These are phyloP conservation scores for Parus major DNA, from an alignment of 2,113 vertebrate genomes.

Conservation along the genomic window DNA sequence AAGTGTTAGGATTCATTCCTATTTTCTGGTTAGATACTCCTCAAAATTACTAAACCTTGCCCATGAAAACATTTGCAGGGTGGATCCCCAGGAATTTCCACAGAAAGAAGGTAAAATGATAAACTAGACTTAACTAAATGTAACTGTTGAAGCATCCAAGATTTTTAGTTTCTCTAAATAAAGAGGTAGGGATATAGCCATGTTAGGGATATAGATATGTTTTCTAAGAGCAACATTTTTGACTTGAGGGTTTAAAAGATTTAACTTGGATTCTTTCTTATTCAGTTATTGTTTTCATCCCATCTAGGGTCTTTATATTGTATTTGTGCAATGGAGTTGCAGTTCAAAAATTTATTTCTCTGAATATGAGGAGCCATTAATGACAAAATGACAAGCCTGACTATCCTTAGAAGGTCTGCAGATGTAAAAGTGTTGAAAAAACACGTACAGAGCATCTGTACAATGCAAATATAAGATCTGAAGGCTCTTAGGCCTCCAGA, in stretches of 20 bases:
- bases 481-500: background rate
- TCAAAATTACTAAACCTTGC: background rate
- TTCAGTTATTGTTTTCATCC: background rate
- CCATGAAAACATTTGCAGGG: background rate
- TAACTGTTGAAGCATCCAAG: background rate
- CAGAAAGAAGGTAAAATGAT: background rate
- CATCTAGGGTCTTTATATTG: background rate
- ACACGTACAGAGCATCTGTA: background rate
- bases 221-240: background rate
- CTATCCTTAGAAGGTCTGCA: background rate
- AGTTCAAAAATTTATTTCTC: constrained; percentile 3
- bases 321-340: background rate
- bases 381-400: constrained; percentile 1
- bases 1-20: background rate
- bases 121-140: background rate
- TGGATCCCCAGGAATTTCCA: background rate
- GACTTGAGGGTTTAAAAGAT: background rate
- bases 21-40: background rate
- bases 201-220: too few species aligned
- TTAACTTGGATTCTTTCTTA: background rate
- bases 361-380: background rate
- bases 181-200: background rate
- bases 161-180: background rate
- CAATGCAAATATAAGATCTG: background rate
- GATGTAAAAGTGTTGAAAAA: background rate